A percentile compares a stretch with the other conserved stretches of the same genome.
Conservation (phyloP, 2,797 vertebrate genomes). For the Manis crassicaudata region DNA sequence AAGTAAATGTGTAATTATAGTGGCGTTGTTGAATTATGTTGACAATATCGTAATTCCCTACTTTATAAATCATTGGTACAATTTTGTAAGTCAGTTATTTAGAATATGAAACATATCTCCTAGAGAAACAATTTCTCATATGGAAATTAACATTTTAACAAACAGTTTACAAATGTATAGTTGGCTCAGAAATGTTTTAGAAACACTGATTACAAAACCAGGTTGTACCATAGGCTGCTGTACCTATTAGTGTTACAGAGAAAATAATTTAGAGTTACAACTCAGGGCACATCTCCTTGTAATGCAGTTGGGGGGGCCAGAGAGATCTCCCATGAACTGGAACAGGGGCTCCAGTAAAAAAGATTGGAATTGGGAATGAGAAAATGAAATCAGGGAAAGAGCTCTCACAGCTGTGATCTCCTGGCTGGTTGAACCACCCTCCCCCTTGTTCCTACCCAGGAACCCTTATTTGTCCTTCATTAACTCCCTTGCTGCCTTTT, state of each 20-base stretch:
- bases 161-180: slow-evolving; percentile 21
- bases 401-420: not conserved
- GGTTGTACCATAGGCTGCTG: not conserved
- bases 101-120: slow-evolving; percentile 31
- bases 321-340: not conserved
- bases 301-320: not conserved
- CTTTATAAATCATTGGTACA: slow-evolving; percentile 40
- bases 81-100: slow-evolving; percentile 55
- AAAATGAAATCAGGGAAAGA: not conserved
- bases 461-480: not conserved
- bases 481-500: slow-evolving; percentile 1
- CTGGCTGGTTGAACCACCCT: not conserved
- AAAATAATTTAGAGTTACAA: not conserved
- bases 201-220: slow-evolving; percentile 12
- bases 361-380: not conserved
- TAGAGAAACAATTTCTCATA: slow-evolving; percentile 8
- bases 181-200: slow-evolving; percentile 32
- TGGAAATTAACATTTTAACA: slow-evolving; percentile 51
- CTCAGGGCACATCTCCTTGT: not conserved
- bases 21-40: slow-evolving; percentile 80
- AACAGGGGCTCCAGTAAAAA: not conserved
- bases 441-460: no score
- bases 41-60: slow-evolving; percentile 69
- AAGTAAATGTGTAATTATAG: slow-evolving; percentile 83
- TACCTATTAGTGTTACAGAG: not conserved